Base-by-base conservation (phyloP, 2,113 vertebrate species). In the Erythrocebus patas region DNA sequence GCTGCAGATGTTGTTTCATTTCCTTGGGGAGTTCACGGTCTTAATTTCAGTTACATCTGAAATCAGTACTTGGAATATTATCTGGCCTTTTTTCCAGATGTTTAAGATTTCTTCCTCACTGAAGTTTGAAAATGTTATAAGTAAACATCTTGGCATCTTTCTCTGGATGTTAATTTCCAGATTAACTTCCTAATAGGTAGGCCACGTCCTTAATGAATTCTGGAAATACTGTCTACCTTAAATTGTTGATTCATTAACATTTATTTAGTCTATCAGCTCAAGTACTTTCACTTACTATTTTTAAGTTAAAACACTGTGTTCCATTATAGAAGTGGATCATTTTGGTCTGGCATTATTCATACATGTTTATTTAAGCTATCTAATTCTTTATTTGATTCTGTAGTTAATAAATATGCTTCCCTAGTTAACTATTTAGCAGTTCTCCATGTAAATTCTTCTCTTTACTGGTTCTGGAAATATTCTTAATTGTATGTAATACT, bases 51-150 rank as follows among this genome's bases (percentile, higher is more conserved):
- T 64, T 88, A 17, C 70, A 88, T 64, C 76, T 87, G 87, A 96
- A 92, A 78, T 78, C 75, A 73, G 80, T 70, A 78, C 81, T 90
- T 86, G 85, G 70, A 90, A 55, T 55, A 50, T 84, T 86, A 81
- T 95, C 81, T 95, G 92, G 38, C 23, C 10, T 96, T 93, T 87
- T 66, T 84, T 86, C 70, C 64, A 96, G 95, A 97, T 95, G 73
- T 90, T 96, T 89, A 72, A 78, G 85, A 90, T 93, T 43, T 81
- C 43, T 81, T 96, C 48, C 40, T 96, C 45, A 87, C 50, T 81
- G 8, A 93, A 83, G 88, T 84, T 59, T 92, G 38, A 95, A 97
- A 96, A 90, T 72, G 57, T 80, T 85, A 8, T 23, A 59, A 68
- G 40, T 57, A 96, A 38, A 66, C 22, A 6, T 52, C 61, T 89